These are phyloP conservation scores for Paratrypauchen microcephalus DNA, from an alignment of 2,797 vertebrate genomes.

Conservation along the genomic window DNA sequence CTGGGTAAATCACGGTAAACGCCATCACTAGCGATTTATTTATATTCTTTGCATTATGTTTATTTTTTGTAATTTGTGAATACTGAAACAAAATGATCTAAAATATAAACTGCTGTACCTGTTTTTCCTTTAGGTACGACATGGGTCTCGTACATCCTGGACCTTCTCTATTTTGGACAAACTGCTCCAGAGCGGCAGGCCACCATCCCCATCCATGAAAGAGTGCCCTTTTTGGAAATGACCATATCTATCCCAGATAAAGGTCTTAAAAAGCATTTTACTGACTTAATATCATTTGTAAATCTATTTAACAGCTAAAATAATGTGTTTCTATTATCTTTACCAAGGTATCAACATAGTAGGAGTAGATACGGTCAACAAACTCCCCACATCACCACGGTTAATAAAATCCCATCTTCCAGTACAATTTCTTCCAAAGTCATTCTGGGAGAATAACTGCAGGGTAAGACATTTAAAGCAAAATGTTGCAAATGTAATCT, in stretches of 20 bases:
- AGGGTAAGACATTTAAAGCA: constrained; percentile 55
- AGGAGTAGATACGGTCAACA: constrained; percentile 47
- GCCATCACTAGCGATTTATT: too few relatives aligned
- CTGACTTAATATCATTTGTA: not conserved
- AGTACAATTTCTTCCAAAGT: constrained; percentile 59
- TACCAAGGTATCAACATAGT: not conserved
- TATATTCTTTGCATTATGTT: too few relatives aligned
- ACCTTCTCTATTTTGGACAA: constrained; percentile 67
- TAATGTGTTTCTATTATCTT: not conserved
- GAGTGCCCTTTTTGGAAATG: constrained; percentile 66
- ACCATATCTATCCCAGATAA: not conserved
- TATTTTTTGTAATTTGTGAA: not conserved
- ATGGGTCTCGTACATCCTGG: constrained; percentile 68
- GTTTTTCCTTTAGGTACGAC: constrained; percentile 60
- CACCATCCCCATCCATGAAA: constrained; percentile 53
- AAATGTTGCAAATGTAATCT: not conserved
- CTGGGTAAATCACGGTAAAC: too few relatives aligned
- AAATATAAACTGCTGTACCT: too few relatives aligned
- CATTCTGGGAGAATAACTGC: constrained; percentile 65
- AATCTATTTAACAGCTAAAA: not conserved
- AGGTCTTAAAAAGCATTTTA: constrained; percentile 34
- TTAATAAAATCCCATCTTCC: constrained; percentile 67
- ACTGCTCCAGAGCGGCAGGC: constrained; percentile 44
- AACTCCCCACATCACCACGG: constrained; percentile 49
- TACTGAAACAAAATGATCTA: not conserved